Evolutionary conservation across 2,888 invertebrate species (phyloP).

Genomic region (Diarsia dahlii): DNA sequence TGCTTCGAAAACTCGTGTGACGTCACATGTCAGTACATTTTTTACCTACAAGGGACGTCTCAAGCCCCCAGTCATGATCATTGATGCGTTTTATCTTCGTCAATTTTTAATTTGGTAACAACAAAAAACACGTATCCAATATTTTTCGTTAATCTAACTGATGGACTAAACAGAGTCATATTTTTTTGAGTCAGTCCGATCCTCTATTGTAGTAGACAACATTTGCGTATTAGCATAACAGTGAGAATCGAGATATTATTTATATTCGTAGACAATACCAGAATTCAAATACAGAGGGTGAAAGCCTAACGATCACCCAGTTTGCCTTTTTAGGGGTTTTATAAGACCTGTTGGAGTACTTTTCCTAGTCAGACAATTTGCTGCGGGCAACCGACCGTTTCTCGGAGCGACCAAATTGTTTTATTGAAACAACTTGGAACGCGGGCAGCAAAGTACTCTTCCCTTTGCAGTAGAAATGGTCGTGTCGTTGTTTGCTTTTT

Average conservation of each 20-base stretch:
- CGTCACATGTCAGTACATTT: no score
- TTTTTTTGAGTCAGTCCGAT: no score
- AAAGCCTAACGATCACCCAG: not conserved
- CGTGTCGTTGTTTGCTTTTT: conserved; percentile 26
- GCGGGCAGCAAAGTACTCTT: conserved; percentile 36
- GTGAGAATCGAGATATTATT: conserved; percentile 8
- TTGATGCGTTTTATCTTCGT: no score
- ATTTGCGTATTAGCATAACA: not conserved
- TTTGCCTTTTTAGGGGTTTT: conserved; percentile 22
- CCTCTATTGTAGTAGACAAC: not conserved
- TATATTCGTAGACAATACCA: not conserved
- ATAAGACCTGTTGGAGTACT: conserved; percentile 35
- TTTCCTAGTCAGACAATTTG: conserved; percentile 41
- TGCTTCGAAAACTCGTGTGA: no score
- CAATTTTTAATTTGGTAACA: no score
- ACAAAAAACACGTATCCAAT: no score
- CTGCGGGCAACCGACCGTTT: conserved; percentile 41
- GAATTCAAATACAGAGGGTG: conserved; percentile 18
- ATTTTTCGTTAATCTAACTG: no score
- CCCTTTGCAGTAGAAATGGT: conserved; percentile 46
- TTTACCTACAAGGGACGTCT: no score
- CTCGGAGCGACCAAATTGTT: conserved; percentile 50
- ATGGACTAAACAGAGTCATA: no score
- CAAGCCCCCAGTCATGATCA: no score
- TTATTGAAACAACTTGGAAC: conserved; percentile 59